phyloP scores from a whole-genome alignment of 2,888 invertebrate genomes.

The Unio delphinus region DNA sequence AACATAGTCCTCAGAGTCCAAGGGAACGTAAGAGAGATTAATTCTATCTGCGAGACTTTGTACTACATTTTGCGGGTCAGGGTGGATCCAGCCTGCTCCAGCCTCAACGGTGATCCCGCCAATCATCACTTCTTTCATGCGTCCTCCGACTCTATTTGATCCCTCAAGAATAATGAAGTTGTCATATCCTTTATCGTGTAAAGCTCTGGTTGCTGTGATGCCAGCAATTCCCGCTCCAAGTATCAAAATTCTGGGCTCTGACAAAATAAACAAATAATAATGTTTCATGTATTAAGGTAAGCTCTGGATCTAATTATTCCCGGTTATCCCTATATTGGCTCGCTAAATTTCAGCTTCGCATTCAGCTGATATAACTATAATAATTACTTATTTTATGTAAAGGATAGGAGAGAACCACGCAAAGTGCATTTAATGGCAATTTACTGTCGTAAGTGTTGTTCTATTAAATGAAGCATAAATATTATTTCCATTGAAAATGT shows the following conservation, averaged over 20 bases:
- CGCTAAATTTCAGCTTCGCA: too few relatives aligned
- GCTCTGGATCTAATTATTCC: too few relatives aligned
- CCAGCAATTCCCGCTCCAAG: conserved; percentile 25
- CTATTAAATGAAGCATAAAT: too few relatives aligned
- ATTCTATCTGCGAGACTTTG: conserved; percentile 8
- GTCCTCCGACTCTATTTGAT: conserved; percentile 20
- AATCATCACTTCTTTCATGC: conserved; percentile 15
- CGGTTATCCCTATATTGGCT: too few relatives aligned
- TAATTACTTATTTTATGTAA: too few relatives aligned
- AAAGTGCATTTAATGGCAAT: too few relatives aligned
- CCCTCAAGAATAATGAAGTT: conserved; percentile 31
- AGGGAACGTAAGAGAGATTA: conserved; percentile 7
- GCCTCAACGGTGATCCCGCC: conserved; percentile 23
- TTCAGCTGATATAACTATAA: too few relatives aligned
- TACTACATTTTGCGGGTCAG: conserved; percentile 20
- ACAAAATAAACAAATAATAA: not conserved
- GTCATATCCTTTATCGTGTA: conserved; percentile 18
- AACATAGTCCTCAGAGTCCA: conserved; percentile 9
- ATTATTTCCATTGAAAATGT: too few relatives aligned
- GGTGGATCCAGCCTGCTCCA: conserved; percentile 26
- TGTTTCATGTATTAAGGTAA: too few relatives aligned
- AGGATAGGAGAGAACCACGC: too few relatives aligned
- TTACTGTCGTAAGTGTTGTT: too few relatives aligned
- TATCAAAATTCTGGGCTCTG: conserved; percentile 10
- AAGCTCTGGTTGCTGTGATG: conserved; percentile 25